Conservation (phyloP, 2,888 invertebrate genomes). For the Brachyopa scutellaris region DNA sequence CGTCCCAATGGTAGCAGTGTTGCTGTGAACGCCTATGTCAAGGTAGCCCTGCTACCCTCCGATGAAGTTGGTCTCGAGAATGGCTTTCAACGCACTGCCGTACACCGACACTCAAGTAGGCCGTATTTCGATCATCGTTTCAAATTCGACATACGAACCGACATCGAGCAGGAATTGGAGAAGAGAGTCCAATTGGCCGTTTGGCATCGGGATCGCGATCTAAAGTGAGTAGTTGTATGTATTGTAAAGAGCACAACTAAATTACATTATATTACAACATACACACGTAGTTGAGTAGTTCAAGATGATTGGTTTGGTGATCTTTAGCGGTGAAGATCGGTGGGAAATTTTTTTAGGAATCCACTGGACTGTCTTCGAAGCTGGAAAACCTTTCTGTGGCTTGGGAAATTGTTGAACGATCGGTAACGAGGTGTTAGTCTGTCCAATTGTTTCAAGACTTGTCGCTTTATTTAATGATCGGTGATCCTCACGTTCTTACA, state of each 20-base stretch:
- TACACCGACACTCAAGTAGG: slow-evolving; percentile 89
- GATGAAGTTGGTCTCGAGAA: slow-evolving; percentile 75
- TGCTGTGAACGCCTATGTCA: slow-evolving; percentile 91
- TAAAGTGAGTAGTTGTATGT: slow-evolving; percentile 85
- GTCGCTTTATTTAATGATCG: too few species aligned
- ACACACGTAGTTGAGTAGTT: slow-evolving; percentile 32
- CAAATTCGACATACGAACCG: slow-evolving; percentile 83
- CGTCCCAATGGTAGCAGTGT: slow-evolving; percentile 84
- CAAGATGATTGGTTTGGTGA: too few species aligned
- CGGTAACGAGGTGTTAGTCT: too few species aligned
- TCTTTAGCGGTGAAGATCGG: too few species aligned
- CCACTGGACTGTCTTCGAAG: too few species aligned
- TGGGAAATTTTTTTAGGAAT: too few species aligned
- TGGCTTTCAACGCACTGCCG: slow-evolving; percentile 87
- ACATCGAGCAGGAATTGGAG: slow-evolving; percentile 36
- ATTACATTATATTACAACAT: slow-evolving; percentile 11
- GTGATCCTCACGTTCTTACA: too few species aligned
- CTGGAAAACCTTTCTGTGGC: too few species aligned
- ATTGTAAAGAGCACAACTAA: slow-evolving; percentile 33
- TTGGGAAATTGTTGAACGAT: too few species aligned
- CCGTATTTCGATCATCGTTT: slow-evolving; percentile 92
- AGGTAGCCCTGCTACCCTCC: slow-evolving; percentile 83
- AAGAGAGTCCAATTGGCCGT: slow-evolving; percentile 88
- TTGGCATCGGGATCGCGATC: slow-evolving; percentile 92
- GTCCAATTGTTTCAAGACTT: too few species aligned